A percentile compares a stretch with the other conserved stretches of the same genome.
Evolutionary conservation across 2,797 vertebrate species (phyloP).

Genomic region (Sebastes steindachneri): DNA sequence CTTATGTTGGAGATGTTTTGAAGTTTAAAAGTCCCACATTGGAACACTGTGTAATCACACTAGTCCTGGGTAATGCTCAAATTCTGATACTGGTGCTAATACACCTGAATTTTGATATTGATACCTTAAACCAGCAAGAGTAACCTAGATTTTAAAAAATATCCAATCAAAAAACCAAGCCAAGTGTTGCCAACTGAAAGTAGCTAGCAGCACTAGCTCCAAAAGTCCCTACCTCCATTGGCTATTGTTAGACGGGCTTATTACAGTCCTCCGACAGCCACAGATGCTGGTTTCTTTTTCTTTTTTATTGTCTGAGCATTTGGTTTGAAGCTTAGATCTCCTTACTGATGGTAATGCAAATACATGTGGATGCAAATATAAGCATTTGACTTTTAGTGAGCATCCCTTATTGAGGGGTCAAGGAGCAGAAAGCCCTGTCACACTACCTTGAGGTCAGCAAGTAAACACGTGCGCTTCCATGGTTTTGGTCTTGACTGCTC

Average conservation of each 20-base stretch:
- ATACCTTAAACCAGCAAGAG: neutral
- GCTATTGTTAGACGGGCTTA: neutral
- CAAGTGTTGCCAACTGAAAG: neutral
- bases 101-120: neutral
- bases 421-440: neutral
- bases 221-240: neutral
- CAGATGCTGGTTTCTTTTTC: too few relatives aligned
- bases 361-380: neutral
- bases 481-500: neutral
- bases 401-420: neutral
- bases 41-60: neutral
- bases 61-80: neutral
- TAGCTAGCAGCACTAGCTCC: neutral
- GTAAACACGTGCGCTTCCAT: neutral
- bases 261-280: too few relatives aligned
- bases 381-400: neutral
- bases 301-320: too few relatives aligned
- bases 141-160: neutral
- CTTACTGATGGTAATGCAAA: too few relatives aligned
- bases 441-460: neutral
- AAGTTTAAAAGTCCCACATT: neutral
- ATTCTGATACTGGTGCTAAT: neutral
- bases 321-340: too few relatives aligned
- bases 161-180: neutral
- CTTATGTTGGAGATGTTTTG: neutral